Evolutionary conservation across 2,113 vertebrate species (phyloP).

Genomic region (Engraulis encrasicolus): DNA sequence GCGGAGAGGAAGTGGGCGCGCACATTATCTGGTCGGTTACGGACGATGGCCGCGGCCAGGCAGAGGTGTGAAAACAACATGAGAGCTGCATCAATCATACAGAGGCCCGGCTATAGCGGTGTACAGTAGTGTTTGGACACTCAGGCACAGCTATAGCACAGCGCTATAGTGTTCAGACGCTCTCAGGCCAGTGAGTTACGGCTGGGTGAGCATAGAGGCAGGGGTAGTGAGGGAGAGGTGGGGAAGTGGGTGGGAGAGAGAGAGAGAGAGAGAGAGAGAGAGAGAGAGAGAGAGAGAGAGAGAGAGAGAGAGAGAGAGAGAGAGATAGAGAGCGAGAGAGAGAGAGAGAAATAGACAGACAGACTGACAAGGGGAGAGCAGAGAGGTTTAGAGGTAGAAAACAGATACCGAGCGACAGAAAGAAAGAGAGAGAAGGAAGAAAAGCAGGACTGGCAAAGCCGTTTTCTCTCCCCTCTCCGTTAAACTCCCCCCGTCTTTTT

Average conservation of each 20-base stretch:
- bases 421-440: neutral
- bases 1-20: constrained; percentile 7
- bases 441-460: neutral
- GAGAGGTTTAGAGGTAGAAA: too few species aligned
- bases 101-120: neutral
- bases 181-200: neutral
- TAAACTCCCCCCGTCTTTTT: constrained; percentile 31
- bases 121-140: neutral
- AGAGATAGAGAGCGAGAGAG: too few species aligned
- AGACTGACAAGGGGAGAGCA: neutral
- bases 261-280: neutral
- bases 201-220: neutral
- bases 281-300: neutral
- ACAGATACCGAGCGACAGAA: neutral
- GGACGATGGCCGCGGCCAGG: neutral
- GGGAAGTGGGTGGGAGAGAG: too few species aligned
- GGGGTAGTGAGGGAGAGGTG: neutral
- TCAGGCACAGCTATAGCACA: neutral
- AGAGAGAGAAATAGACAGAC: too few species aligned
- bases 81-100: neutral
- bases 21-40: constrained; percentile 7
- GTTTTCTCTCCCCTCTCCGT: neutral
- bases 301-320: too few species aligned
- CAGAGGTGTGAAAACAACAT: constrained; percentile 7
- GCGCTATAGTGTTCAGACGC: neutral